These are phyloP conservation scores for Leptinotarsa juncta DNA, from an alignment of 2,888 invertebrate species.

Conservation along the genomic window DNA sequence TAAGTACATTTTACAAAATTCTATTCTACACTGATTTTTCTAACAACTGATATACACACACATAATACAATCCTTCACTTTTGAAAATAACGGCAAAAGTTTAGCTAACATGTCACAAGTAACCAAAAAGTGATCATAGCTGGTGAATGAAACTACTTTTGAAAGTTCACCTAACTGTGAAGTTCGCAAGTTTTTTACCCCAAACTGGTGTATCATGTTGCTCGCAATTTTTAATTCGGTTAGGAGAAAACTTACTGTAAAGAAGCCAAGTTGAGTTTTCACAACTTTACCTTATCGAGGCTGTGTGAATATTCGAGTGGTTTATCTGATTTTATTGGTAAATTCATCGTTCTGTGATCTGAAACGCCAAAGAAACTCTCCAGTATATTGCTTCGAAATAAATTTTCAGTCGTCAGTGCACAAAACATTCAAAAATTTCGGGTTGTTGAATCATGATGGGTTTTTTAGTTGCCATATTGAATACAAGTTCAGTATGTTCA, in stretches of 20 bases:
- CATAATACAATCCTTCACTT: not conserved
- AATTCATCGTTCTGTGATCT: slow-evolving; percentile 21
- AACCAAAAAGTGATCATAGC: not conserved
- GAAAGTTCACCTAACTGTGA: not conserved
- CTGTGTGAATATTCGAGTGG: slow-evolving; percentile 19
- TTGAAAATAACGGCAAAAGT: not conserved
- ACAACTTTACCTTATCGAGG: slow-evolving; percentile 1
- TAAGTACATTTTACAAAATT: too few species aligned
- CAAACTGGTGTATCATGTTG: not conserved
- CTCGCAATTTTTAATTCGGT: not conserved
- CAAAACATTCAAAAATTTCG: not conserved
- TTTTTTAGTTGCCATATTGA: too few species aligned
- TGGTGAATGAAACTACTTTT: not conserved
- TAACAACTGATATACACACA: not conserved
- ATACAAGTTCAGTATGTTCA: too few species aligned
- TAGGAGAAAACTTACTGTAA: not conserved
- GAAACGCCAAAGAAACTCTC: slow-evolving; percentile 12
- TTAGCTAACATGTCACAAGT: not conserved
- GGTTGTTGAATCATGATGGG: not conserved
- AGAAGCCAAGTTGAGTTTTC: not conserved
- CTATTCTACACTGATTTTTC: too few species aligned
- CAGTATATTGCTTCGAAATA: not conserved
- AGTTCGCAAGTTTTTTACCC: not conserved
- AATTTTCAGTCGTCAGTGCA: not conserved
- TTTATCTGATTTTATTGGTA: slow-evolving; percentile 24